Base-by-base conservation (phyloP, 2,888 invertebrate species). In the Cremastinae sp. region DNA sequence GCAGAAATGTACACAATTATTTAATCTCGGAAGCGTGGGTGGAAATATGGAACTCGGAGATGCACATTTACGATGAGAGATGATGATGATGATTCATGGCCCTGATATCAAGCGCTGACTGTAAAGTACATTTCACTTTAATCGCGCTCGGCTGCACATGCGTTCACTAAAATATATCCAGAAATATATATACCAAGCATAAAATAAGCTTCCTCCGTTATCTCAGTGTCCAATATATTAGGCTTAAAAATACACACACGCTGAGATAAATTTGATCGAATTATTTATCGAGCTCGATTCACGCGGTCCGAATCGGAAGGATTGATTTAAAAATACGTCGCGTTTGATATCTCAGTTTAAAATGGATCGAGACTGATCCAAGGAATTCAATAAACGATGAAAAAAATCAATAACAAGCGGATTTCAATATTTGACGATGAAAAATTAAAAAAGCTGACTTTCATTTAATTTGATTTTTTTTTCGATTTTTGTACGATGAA, bases 11-110 rank as follows among this genome's bases (percentile, higher is more conserved):
- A 51, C 51, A 20, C 62, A 62, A 75, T 75, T 75, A 70, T 68
- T 68, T 66, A 71, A 75, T 75, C 70, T 71, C 66, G 68, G 56
- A 68, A 64, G 61, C 55, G 64, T 51, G 64, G 51, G 64, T 20
- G 28, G 41, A 66, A 64, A 73, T 58, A 65, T 66, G 59, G 65
- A 65, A 53, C 72, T 73, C 58, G 64, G 45, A 20, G 59, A 65
- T 59, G 58, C 51, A 51, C 41, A 28, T 12, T 58, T 56, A 51
- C 49, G 64, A 53, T 47, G 20, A 35, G 12, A 14, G 39, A 47
- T 45, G 47, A 22, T 45, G 59, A 65, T 10, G 59, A 68, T 62
- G 75, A 75, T 75, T 75, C 66, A 75, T 72, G 22, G 41, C n/a
- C 39, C 7, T 16, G 39, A 59, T 68, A 51, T 39, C 43, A 14